These are phyloP conservation scores for Pungitius pungitius DNA, from an alignment of 2,113 vertebrate genomes.

Conservation along the genomic window DNA sequence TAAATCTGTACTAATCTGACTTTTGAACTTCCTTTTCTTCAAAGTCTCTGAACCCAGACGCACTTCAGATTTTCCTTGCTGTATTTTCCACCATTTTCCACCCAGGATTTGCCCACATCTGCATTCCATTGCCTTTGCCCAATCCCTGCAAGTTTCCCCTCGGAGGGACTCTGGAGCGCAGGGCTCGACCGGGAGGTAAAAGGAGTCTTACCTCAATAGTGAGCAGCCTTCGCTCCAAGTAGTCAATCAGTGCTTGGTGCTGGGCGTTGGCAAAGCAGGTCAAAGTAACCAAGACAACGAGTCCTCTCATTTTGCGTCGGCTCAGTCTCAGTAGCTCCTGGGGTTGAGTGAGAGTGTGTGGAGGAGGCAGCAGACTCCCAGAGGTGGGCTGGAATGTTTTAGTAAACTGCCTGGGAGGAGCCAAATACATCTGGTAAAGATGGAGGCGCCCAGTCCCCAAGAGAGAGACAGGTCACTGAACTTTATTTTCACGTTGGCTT, in stretches of 20 bases:
- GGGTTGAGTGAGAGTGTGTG: constrained; percentile 40
- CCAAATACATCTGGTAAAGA: constrained; percentile 67
- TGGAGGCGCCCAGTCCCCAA: constrained; percentile 37
- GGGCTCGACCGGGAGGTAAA: constrained; percentile 62
- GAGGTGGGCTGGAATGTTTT: constrained; percentile 80
- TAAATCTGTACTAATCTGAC: background rate
- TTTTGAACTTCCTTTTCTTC: background rate
- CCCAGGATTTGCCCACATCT: constrained; percentile 61
- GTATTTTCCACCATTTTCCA: constrained; percentile 55
- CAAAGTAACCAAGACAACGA: constrained; percentile 72
- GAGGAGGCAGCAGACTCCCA: constrained; percentile 66
- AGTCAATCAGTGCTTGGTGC: constrained; percentile 84
- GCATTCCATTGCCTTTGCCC: constrained; percentile 66
- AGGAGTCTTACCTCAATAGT: constrained; percentile 82
- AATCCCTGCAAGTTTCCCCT: constrained; percentile 65
- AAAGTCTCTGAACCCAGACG: background rate
- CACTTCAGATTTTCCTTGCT: constrained; percentile 1
- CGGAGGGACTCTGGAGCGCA: constrained; percentile 58
- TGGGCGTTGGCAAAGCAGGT: constrained; percentile 73
- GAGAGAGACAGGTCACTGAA: constrained; percentile 13
- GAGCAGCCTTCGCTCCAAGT: constrained; percentile 81
- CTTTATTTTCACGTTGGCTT: constrained; percentile 4
- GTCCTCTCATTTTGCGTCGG: constrained; percentile 72
- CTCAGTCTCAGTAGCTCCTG: constrained; percentile 30
- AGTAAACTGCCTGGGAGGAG: constrained; percentile 72